A percentile compares a stretch with the other conserved stretches of the same genome.
phyloP scores from a whole-genome alignment of 2,888 invertebrate genomes.

The Cryptocephalus primarius region DNA sequence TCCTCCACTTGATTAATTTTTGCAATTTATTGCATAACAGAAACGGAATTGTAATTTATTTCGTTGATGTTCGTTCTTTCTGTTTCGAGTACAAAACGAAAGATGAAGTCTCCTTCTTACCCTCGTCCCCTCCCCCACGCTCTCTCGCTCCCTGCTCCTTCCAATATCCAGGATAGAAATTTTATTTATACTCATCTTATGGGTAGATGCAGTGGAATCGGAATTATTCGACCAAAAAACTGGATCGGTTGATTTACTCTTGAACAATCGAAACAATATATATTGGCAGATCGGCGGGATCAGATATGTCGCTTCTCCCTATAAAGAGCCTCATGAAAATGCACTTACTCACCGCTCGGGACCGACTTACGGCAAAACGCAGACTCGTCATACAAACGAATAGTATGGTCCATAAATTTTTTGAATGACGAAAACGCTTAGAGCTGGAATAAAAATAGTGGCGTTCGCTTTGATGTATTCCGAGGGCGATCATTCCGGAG shows the following conservation, averaged over 20 bases:
- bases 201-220: constrained; percentile 14
- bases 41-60: constrained; percentile 25
- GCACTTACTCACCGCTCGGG: too few relatives aligned
- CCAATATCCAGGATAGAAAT: constrained; percentile 12
- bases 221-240: constrained; percentile 18
- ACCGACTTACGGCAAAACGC: too few relatives aligned
- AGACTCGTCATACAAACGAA: too few relatives aligned
- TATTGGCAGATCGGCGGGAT: background rate
- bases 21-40: constrained; percentile 29
- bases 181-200: constrained; percentile 15
- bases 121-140: constrained; percentile 3
- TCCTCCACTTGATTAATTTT: constrained; percentile 29
- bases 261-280: constrained; percentile 9
- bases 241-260: constrained; percentile 15
- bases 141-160: constrained; percentile 1
- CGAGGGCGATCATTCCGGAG: too few relatives aligned
- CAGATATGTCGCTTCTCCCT: too few relatives aligned
- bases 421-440: too few relatives aligned
- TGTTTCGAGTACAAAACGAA: constrained; percentile 10
- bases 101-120: constrained; percentile 8
- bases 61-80: constrained; percentile 11
- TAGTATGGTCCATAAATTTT: too few relatives aligned
- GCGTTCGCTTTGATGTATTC: too few relatives aligned
- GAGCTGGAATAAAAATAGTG: too few relatives aligned
- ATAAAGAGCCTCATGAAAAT: too few relatives aligned